A percentile compares a stretch with the other conserved stretches of the same genome.
phyloP scores from a whole-genome alignment of 2,113 vertebrate species.

The Callithrix jacchus region DNA sequence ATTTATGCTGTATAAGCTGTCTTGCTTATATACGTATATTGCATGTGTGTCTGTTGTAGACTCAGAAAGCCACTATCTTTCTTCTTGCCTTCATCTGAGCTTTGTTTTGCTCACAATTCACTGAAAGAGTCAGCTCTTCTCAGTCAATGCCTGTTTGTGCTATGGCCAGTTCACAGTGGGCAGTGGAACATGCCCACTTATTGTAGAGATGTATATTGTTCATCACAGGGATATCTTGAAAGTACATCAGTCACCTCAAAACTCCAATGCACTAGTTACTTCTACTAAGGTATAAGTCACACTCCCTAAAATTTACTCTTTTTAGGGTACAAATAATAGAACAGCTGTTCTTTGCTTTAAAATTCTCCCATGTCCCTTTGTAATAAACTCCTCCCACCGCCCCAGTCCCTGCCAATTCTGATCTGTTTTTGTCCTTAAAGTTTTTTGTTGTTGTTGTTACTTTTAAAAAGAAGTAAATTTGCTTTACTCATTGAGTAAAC shows the following conservation, averaged over 20 bases:
- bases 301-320: not conserved
- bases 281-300: not conserved
- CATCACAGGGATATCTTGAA: not conserved
- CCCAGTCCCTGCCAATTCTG: not conserved
- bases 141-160: not conserved
- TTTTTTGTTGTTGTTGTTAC: not conserved
- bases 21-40: accelerated
- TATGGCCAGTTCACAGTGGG: not conserved
- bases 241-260: not conserved
- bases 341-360: not conserved
- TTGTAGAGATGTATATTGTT: accelerated
- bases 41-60: accelerated
- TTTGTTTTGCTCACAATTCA: not conserved
- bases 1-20: too few relatives aligned
- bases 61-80: accelerated
- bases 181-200: too few relatives aligned
- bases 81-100: not conserved
- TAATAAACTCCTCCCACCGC: not conserved
- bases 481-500: not conserved
- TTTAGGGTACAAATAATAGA: not conserved
- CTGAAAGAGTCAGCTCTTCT: not conserved
- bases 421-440: not conserved
- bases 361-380: too few relatives aligned
- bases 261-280: not conserved
- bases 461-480: not conserved